These are phyloP conservation scores for Drosophila ochracea DNA, from an alignment of 2,888 invertebrate species.

Conservation along the genomic window DNA sequence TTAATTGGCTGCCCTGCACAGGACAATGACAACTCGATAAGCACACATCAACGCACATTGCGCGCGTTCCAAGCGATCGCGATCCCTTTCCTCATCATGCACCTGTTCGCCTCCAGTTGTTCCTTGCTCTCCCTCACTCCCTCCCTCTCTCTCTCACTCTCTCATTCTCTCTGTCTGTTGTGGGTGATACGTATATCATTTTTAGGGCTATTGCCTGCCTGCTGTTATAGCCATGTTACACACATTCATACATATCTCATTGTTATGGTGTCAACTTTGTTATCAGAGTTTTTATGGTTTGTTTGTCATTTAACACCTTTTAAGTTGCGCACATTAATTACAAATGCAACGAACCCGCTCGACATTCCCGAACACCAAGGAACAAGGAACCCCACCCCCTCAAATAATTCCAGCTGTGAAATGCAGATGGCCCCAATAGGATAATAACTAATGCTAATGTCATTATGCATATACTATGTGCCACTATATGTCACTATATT, in stretches of 20 bases:
- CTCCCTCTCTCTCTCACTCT: neutral
- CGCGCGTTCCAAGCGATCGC: conserved; percentile 34
- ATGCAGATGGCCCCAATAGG: conserved; percentile 38
- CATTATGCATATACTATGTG: conserved; percentile 7
- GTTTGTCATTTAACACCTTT: conserved; percentile 83
- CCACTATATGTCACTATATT: neutral
- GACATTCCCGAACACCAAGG: conserved; percentile 31
- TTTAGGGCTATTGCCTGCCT: conserved; percentile 52
- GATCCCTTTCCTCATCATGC: conserved; percentile 29
- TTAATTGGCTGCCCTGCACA: conserved; percentile 65
- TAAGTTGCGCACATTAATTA: conserved; percentile 75
- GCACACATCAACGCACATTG: conserved; percentile 80
- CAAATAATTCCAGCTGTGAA: conserved; percentile 44
- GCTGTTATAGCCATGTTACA: conserved; percentile 61
- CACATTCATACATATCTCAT: conserved; percentile 34
- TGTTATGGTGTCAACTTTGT: conserved; percentile 57
- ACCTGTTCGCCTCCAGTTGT: neutral
- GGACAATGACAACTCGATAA: conserved; percentile 83
- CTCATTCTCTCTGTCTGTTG: conserved; percentile 25
- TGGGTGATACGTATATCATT: conserved; percentile 77
- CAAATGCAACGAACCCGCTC: conserved; percentile 70
- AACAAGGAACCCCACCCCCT: neutral
- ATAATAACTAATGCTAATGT: conserved; percentile 44
- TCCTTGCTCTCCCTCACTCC: neutral
- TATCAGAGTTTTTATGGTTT: conserved; percentile 82